Base-by-base conservation (phyloP, 23 tunicate species). In the Ciona savignyi region DNA sequence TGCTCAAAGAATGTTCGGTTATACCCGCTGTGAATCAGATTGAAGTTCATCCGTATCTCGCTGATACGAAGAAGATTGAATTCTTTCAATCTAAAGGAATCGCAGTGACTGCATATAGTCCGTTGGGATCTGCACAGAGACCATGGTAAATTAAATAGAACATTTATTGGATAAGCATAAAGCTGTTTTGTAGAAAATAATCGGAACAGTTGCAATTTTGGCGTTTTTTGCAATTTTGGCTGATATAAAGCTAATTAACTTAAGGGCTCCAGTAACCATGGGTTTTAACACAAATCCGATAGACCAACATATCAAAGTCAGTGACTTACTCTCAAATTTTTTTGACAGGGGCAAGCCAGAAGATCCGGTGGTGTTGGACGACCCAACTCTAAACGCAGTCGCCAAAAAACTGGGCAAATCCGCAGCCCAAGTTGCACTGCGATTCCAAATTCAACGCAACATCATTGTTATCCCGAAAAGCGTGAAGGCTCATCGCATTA, bases 1-100 rank as follows among this genome's bases (percentile, higher is more conserved):
- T 90, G 23, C 34, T 90, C 0, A 65, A 67, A 29, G 82, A 79
- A 65, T 65, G 92, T 49, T 51, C 80, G 1, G 74, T 92, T 34
- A 71, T 72, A 30, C 98, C 98, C 27, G 83, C 86, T 51, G 86
- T 85, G 70, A 80, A 92, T 72, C 98, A 92, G 71, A 92, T 92
- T 6, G 98, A 92, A 81, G 42, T 69, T 32, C 92, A 92, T 51
- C 98, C 93, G n/a, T n/a, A n/a, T n/a, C n/a, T n/a, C n/a, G n/a
- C n/a, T n/a, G n/a, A n/a, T n/a, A n/a, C 27, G 70, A 51, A 24
- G 56, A 80, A 67, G 1, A 49, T 92, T 4, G 62, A 76, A 27
- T 82, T 60, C 62, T 86, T 81, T 76, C 62, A 80, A 48, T 29
- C 67, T 0, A 85, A 92, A 33, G 87, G 80, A 4, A 85, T 92